Evolutionary conservation across 2,113 vertebrate species (phyloP).

Genomic region (Corythornis vintsioides): DNA sequence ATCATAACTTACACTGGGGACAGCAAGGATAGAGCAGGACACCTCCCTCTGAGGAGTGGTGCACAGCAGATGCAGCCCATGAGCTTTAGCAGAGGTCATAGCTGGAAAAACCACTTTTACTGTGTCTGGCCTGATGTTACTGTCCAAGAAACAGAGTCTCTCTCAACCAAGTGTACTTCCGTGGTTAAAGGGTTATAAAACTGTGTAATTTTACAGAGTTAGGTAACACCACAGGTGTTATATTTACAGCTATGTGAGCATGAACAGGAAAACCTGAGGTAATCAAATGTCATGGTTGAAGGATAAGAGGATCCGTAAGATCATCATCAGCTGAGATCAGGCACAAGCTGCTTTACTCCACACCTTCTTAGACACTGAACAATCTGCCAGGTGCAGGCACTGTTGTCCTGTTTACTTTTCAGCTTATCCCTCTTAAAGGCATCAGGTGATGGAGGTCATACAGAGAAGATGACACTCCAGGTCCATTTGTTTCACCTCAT

Average conservation of each 20-base stretch:
- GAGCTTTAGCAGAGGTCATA: not conserved
- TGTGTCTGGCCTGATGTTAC: not conserved
- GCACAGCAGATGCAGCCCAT: not conserved
- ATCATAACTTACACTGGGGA: not conserved
- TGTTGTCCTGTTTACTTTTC: not conserved
- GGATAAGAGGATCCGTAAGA: constrained; percentile 7
- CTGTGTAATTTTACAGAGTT: not conserved
- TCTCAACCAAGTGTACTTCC: not conserved
- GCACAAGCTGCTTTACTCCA: not conserved
- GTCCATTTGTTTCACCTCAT: not conserved
- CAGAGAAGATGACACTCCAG: not conserved
- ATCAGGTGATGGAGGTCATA: not conserved
- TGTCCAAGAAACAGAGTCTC: not conserved
- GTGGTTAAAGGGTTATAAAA: constrained; percentile 6
- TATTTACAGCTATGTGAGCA: constrained; percentile 1
- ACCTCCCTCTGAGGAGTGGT: not conserved
- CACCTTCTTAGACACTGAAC: not conserved
- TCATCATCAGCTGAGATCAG: constrained; percentile 4
- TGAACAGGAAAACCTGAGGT: not conserved
- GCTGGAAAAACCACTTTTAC: not conserved
- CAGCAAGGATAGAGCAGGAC: not conserved
- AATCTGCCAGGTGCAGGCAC: not conserved
- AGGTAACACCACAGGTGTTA: constrained; percentile 39
- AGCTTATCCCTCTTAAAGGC: not conserved
- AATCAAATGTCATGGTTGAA: constrained; percentile 40